phyloP scores from a whole-genome alignment of 1,140 invertebrate species.

The Ceratosolen fusciceps region DNA sequence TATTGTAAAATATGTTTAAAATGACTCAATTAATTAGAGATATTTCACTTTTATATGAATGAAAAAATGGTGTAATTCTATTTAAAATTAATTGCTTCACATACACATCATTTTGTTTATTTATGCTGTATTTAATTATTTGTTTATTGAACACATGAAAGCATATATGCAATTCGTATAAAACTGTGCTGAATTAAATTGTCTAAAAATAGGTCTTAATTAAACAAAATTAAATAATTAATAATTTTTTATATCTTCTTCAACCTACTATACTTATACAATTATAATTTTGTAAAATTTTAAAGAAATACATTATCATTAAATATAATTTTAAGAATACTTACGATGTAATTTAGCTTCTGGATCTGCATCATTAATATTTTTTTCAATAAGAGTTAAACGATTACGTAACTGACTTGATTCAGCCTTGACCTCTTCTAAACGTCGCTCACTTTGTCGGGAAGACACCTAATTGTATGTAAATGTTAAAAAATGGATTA shows the following conservation, averaged over 20 bases:
- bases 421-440: conserved; percentile 83
- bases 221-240: background rate
- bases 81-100: background rate
- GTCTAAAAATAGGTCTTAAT: background rate
- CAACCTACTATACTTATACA: background rate
- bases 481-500: background rate
- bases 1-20: background rate
- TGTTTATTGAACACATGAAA: too few species aligned
- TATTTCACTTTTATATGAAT: background rate
- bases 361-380: conserved; percentile 66
- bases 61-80: background rate
- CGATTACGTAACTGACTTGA: conserved; percentile 81
- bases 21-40: background rate
- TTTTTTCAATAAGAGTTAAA: conserved; percentile 76
- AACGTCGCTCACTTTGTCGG: conserved; percentile 80
- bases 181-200: too few species aligned
- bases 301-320: background rate
- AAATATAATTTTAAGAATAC: conserved; percentile 51
- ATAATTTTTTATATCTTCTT: background rate
- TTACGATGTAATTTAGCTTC: conserved; percentile 69
- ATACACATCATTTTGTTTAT: too few species aligned
- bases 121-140: background rate
- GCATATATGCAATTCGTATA: too few species aligned
- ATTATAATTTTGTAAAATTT: background rate
- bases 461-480: conserved; percentile 72